Conservation (phyloP, 2,888 invertebrate species). For the Ditula angustiorana region DNA sequence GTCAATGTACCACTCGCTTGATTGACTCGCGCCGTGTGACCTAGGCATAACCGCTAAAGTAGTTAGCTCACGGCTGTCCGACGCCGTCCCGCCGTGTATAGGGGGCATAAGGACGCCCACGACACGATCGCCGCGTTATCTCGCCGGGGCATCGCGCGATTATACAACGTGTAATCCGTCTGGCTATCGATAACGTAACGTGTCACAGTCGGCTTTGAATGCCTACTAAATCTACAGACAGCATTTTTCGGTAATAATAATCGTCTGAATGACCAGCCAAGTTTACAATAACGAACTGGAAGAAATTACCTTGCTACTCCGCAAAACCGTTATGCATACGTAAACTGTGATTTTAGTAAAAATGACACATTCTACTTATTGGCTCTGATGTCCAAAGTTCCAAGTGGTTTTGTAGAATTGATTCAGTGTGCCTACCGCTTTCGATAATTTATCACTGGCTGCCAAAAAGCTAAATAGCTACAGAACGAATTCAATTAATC, state of each 20-base stretch:
- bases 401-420: neutral
- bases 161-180: conserved; percentile 59
- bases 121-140: conserved; percentile 47
- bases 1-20: no score
- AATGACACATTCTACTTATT: no score
- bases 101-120: conserved; percentile 54
- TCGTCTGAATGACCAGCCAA: no score
- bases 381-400: no score
- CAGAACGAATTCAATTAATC: conserved; percentile 7
- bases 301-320: no score
- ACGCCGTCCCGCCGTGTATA: neutral
- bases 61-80: neutral
- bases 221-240: neutral
- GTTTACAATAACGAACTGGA: no score
- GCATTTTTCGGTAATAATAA: no score
- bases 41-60: no score
- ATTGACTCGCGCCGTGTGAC: no score
- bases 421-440: neutral
- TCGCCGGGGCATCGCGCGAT: conserved; percentile 64
- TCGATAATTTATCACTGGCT: neutral
- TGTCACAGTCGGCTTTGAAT: conserved; percentile 54
- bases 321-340: no score
- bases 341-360: no score
- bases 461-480: neutral
- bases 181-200: conserved; percentile 59